These are phyloP conservation scores for Gerris lacustris DNA, from an alignment of 2,888 invertebrate genomes.

Conservation along the genomic window DNA sequence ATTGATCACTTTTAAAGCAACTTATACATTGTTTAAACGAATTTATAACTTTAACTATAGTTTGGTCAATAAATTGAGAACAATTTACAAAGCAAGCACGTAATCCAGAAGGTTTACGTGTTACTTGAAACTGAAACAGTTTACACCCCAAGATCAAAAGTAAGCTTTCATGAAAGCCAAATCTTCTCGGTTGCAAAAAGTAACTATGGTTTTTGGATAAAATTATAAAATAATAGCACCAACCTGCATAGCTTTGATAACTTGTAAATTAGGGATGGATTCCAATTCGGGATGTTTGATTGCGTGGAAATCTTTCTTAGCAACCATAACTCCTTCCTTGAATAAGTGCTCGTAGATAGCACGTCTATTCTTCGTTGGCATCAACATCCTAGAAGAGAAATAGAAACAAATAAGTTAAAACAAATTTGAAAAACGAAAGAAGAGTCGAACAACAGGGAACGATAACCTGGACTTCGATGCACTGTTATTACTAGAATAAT, in stretches of 20 bases:
- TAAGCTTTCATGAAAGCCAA: no score
- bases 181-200: no score
- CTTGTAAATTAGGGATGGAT: slow-evolving; percentile 90
- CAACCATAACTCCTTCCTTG: slow-evolving; percentile 98
- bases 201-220: no score
- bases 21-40: no score
- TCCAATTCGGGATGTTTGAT: slow-evolving; percentile 93
- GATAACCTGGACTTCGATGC: neutral
- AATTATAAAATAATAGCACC: no score
- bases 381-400: slow-evolving; percentile 79
- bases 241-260: slow-evolving; percentile 92
- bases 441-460: neutral
- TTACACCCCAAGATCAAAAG: no score
- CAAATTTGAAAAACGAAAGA: slow-evolving; percentile 4
- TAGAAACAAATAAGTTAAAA: slow-evolving; percentile 1
- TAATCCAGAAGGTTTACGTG: no score
- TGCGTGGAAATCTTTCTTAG: slow-evolving; percentile 95
- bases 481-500: neutral
- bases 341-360: slow-evolving; percentile 95
- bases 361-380: slow-evolving; percentile 96
- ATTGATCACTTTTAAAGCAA: no score
- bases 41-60: no score
- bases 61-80: no score
- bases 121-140: no score
- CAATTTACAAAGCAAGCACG: no score